Evolutionary conservation across 2,888 invertebrate species (phyloP).

Genomic region (Eupithecia pulchellata): DNA sequence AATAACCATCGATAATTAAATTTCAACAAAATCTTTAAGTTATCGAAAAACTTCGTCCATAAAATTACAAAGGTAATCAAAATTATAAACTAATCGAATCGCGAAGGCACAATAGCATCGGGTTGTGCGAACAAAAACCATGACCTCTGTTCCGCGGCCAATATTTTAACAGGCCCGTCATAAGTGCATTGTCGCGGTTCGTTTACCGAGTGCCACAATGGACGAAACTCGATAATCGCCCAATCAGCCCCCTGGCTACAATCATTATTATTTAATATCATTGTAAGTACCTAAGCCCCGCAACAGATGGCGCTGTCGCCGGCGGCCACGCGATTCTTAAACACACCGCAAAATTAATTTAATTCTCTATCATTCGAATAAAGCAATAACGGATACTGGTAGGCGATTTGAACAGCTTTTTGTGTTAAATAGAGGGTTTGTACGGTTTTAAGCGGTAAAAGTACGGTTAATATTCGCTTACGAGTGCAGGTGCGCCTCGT

Average conservation of each 20-base stretch:
- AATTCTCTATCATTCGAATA: conserved; percentile 65
- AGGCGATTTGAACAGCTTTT: conserved; percentile 45
- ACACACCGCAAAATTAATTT: conserved; percentile 77
- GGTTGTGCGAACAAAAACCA: conserved; percentile 38
- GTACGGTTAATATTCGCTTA: conserved; percentile 40
- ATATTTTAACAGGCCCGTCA: conserved; percentile 53
- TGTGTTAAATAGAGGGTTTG: conserved; percentile 41
- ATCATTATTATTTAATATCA: conserved; percentile 63
- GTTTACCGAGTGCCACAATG: conserved; percentile 56
- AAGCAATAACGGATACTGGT: conserved; percentile 49
- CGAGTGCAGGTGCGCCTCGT: conserved; percentile 22
- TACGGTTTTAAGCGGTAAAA: conserved; percentile 41
- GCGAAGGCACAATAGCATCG: conserved; percentile 13
- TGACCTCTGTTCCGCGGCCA: conserved; percentile 50
- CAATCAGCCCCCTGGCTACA: conserved; percentile 58
- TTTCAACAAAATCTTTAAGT: neutral
- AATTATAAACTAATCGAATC: conserved; percentile 35
- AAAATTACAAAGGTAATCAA: conserved; percentile 11
- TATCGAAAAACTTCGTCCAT: neutral
- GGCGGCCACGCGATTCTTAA: conserved; percentile 64
- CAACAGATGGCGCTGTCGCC: conserved; percentile 74
- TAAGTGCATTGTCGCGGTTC: conserved; percentile 55
- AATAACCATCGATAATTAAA: neutral
- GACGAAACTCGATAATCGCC: conserved; percentile 56
- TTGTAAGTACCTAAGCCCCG: conserved; percentile 54